Conservation (phyloP, 2,797 vertebrate genomes). For the Epinephelus coioides region DNA sequence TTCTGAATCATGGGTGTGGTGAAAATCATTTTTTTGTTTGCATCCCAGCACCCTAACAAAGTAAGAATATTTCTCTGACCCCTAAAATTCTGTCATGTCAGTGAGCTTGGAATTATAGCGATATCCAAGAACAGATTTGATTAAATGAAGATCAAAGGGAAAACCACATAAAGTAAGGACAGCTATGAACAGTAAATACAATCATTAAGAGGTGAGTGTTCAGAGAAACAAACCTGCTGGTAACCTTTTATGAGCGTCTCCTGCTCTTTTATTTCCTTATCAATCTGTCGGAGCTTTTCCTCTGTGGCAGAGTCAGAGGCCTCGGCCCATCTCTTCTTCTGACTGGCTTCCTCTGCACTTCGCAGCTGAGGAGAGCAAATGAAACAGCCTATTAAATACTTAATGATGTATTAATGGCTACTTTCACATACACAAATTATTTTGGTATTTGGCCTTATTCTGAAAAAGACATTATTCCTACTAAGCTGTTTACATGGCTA, state of each 20-base stretch:
- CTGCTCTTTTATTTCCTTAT: constrained; percentile 92
- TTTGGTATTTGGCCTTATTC: no score
- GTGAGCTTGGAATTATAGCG: background rate
- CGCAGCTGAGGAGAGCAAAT: constrained; percentile 81
- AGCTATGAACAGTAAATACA: background rate
- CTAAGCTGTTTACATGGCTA: no score
- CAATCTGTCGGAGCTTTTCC: constrained; percentile 88
- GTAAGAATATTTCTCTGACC: background rate
- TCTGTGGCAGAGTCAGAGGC: constrained; percentile 77
- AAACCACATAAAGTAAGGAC: background rate
- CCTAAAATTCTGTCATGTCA: background rate
- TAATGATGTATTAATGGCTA: no score
- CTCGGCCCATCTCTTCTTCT: constrained; percentile 80
- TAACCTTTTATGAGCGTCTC: constrained; percentile 95
- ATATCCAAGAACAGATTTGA: background rate
- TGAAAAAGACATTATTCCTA: no score
- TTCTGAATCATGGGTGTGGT: no score
- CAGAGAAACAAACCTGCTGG: constrained; percentile 88
- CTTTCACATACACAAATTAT: no score
- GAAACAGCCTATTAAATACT: background rate
- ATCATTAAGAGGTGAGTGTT: background rate
- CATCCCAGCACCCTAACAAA: background rate
- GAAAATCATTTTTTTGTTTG: background rate
- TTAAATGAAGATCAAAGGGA: background rate
- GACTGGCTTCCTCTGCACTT: constrained; percentile 85